Evolutionary conservation across 2,113 vertebrate species (phyloP), one percentile per base, ranked within the genome.

Genomic region (Brachyhypopomus occidentalis): DNA sequence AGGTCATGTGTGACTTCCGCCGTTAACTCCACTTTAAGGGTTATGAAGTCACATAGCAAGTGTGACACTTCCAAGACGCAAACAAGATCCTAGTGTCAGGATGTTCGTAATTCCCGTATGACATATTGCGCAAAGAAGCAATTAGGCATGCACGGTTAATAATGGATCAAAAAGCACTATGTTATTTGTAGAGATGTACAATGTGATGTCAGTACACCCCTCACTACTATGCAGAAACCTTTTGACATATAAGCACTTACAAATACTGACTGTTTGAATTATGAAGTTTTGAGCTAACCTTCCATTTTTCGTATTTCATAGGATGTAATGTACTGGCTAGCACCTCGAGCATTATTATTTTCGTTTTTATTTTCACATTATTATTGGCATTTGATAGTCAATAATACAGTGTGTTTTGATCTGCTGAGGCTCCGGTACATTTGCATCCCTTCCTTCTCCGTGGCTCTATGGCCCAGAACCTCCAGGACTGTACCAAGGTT

Each of bases 401-500:
- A 30, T 0, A 22, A 73, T 41, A 71, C 55, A 36, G 30, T 48
- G 73, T 41, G 20, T 55, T 73, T 45, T 80, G 8, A 48, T 23
- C 38, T 58, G 1, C 5, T 75, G 38, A 6, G 17, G 19, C 67
- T 81, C 66, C 34, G 1, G 30, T 25, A 25, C 3, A 19, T 66
- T 38, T 19, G 9, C 12, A 58, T 52, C 75, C 16, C 3, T 38
- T 80, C 30, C 19, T 30, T 22, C n/a, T 25, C 72, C 75, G 36
- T 4, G 38, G 66, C n/a, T 20, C 66, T 45, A 36, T 38, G 55
- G 66, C 60, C 63, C 72, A 20, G 23, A 25, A 56, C 72, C 66
- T 52, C 25, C 80, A 36, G 38, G 36, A 75, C 74, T 11, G 60
- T 74, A 62, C 36, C 79, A 75, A 78, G 55, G 34, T 63, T 81